A percentile compares a stretch with the other conserved stretches of the same genome.
phyloP scores from a whole-genome alignment of 2,113 vertebrate genomes.

The Bothrops jararaca region DNA sequence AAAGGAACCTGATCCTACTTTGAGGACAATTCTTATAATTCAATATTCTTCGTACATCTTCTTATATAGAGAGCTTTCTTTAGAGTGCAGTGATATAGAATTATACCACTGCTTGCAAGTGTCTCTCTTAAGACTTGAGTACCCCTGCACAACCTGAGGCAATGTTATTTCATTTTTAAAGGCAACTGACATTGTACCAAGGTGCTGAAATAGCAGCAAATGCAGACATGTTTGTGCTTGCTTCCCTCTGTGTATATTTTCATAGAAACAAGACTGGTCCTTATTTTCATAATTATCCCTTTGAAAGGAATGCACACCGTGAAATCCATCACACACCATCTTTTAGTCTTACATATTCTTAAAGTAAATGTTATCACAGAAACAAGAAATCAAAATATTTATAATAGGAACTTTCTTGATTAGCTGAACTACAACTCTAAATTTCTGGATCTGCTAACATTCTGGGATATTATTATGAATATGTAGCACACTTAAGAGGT shows the following conservation, averaged over 20 bases:
- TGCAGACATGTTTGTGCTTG: conserved; percentile 59
- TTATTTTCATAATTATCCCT: conserved; percentile 68
- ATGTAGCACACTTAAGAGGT: background rate
- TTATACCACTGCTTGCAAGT: background rate
- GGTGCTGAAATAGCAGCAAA: conserved; percentile 52
- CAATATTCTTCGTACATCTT: background rate
- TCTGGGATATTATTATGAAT: background rate
- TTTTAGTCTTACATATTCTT: conserved; percentile 51
- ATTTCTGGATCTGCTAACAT: background rate
- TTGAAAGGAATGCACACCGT: conserved; percentile 63
- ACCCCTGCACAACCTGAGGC: conserved; percentile 40
- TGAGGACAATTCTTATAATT: background rate
- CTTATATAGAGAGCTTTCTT: conserved; percentile 25
- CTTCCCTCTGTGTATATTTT: conserved; percentile 45
- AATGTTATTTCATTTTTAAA: conserved; percentile 19
- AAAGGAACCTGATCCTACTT: background rate
- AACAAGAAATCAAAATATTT: background rate
- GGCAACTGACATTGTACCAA: conserved; percentile 38
- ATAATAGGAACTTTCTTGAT: background rate
- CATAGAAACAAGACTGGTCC: conserved; percentile 64
- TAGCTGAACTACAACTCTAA: background rate
- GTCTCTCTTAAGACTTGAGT: conserved; percentile 29
- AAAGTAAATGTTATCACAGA: conserved; percentile 57
- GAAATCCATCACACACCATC: conserved; percentile 60
- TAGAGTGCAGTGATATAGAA: background rate